A percentile compares a stretch with the other conserved stretches of the same genome.
Conservation (phyloP, 2,888 invertebrate species). For the Xylocampa areola region DNA sequence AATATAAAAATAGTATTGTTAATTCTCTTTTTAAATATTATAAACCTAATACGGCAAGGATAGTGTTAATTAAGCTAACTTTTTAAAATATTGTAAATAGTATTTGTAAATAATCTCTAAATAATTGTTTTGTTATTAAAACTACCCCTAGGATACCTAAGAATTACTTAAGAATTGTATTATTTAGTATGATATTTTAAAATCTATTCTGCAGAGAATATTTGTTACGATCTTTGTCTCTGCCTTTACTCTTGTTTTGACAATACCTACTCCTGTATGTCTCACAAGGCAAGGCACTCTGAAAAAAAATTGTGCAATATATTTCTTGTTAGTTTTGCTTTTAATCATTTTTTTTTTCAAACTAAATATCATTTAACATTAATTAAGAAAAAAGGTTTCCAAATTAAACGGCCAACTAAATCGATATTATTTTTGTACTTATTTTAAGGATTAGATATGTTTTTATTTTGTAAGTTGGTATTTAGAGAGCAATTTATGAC, state of each 20-base stretch:
- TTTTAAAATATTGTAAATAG: conserved; percentile 37
- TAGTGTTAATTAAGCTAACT: conserved; percentile 19
- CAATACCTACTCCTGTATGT: too few species aligned
- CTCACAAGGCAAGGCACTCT: too few species aligned
- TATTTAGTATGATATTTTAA: background rate
- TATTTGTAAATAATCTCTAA: conserved; percentile 43
- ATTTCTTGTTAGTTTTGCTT: too few species aligned
- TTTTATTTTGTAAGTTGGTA: conserved; percentile 1
- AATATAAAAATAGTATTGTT: too few species aligned
- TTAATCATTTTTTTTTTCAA: too few species aligned
- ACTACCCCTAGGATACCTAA: background rate
- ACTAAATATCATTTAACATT: too few species aligned
- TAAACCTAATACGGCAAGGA: background rate
- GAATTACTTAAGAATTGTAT: background rate
- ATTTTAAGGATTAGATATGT: conserved; percentile 1
- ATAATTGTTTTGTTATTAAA: conserved; percentile 32
- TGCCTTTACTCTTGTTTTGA: too few species aligned
- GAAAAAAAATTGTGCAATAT: too few species aligned
- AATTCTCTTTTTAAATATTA: too few species aligned
- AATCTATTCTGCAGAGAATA: background rate
- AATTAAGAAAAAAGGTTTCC: too few species aligned
- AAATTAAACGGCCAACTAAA: too few species aligned
- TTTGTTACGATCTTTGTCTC: too few species aligned
- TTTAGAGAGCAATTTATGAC: conserved; percentile 59
- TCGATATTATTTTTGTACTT: background rate